Conservation (phyloP, 2,113 vertebrate genomes). For the Penelope pileata region DNA sequence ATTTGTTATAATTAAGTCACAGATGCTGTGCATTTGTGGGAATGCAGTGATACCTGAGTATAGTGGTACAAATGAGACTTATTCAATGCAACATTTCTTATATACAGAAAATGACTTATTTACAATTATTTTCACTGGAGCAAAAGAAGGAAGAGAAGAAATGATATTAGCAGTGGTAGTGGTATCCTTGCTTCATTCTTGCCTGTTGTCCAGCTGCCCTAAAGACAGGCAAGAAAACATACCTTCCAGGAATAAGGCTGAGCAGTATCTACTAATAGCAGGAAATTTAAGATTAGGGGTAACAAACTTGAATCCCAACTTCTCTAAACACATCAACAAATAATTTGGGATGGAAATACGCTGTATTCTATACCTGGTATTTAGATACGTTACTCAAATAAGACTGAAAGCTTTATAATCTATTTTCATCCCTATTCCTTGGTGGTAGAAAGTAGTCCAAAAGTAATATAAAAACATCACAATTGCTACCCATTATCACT, state of each 20-base stretch:
- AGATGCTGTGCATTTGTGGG: slow-evolving; percentile 57
- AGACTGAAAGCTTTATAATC: not conserved
- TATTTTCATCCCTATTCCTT: not conserved
- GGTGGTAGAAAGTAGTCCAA: not conserved
- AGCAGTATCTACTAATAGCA: not conserved
- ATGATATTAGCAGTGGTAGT: not conserved
- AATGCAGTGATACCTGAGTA: not conserved
- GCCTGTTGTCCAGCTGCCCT: not conserved
- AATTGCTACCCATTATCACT: not conserved
- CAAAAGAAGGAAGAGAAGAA: slow-evolving; percentile 13
- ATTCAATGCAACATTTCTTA: not conserved
- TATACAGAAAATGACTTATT: not conserved
- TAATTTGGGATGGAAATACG: not conserved
- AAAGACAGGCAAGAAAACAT: not conserved
- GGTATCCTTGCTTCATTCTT: not conserved
- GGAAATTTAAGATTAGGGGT: not conserved
- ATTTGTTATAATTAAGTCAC: slow-evolving; percentile 62
- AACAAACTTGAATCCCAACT: not conserved
- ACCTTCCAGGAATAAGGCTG: not conserved
- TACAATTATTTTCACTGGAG: not conserved
- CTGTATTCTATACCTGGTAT: not conserved
- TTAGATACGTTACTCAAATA: not conserved
- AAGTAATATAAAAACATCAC: not conserved
- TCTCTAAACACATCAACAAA: not conserved
- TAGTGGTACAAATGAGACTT: not conserved